phyloP scores from a whole-genome alignment of 2,888 invertebrate species.

The Orthosia gothica region DNA sequence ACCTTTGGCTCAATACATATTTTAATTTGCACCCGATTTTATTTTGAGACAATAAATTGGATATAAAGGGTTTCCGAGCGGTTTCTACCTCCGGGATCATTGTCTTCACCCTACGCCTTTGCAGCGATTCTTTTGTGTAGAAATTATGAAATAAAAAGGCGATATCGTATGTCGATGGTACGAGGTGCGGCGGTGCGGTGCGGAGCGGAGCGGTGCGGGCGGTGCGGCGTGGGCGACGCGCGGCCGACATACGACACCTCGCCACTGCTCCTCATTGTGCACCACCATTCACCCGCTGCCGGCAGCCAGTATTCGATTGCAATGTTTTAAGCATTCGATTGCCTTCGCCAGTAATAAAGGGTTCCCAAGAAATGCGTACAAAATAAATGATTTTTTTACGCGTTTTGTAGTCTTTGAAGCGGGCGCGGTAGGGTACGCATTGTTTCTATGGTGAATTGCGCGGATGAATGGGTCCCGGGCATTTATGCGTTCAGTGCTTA shows the following conservation, averaged over 20 bases:
- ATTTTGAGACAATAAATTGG: slow-evolving; percentile 90
- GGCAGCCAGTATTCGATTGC: slow-evolving; percentile 87
- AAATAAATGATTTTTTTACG: slow-evolving; percentile 83
- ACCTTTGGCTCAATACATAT: slow-evolving; percentile 81
- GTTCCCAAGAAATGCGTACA: slow-evolving; percentile 89
- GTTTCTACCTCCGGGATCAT: slow-evolving; percentile 90
- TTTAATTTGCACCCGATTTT: slow-evolving; percentile 92
- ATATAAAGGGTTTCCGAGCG: slow-evolving; percentile 90
- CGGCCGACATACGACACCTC: slow-evolving; percentile 84
- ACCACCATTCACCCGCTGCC: slow-evolving; percentile 81
- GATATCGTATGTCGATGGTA: slow-evolving; percentile 89
- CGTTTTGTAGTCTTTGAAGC: slow-evolving; percentile 86
- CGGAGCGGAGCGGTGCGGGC: slow-evolving; percentile 74
- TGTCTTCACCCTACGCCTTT: slow-evolving; percentile 91
- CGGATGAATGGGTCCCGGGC: slow-evolving; percentile 86
- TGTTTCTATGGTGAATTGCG: slow-evolving; percentile 90
- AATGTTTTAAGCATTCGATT: slow-evolving; percentile 91
- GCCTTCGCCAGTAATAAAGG: slow-evolving; percentile 88
- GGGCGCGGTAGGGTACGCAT: slow-evolving; percentile 88
- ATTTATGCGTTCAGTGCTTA: slow-evolving; percentile 85
- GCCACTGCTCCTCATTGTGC: slow-evolving; percentile 76
- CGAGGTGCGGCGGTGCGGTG: slow-evolving; percentile 79
- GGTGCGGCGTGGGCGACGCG: slow-evolving; percentile 74
- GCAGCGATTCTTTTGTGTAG: slow-evolving; percentile 87
- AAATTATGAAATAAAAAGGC: slow-evolving; percentile 90